phyloP scores from a whole-genome alignment of 2,888 invertebrate genomes.

The Dinocampus coccinellae region DNA sequence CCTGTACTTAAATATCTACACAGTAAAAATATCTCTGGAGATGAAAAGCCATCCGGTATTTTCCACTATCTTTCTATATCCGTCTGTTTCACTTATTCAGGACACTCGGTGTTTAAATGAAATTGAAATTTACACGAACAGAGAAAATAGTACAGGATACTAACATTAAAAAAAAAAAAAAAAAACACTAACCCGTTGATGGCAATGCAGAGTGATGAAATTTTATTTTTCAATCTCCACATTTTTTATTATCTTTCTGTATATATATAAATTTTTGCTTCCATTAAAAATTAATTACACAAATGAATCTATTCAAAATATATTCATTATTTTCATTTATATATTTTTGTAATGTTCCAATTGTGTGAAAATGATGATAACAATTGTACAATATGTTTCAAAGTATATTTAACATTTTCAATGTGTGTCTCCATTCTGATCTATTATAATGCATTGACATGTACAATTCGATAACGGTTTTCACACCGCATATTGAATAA shows the following conservation, averaged over 20 bases:
- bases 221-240: background rate
- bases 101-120: background rate
- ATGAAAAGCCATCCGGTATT: conserved; percentile 1
- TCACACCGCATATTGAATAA: background rate
- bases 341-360: background rate
- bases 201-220: background rate
- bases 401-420: background rate
- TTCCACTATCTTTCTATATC: background rate
- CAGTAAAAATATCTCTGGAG: background rate
- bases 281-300: background rate
- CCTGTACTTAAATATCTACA: background rate
- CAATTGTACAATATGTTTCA: background rate
- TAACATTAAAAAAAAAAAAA: no score
- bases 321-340: background rate
- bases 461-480: background rate
- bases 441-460: background rate
- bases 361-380: background rate
- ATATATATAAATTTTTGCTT: background rate
- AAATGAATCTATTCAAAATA: background rate
- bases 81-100: background rate
- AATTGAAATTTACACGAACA: conserved; percentile 5
- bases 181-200: background rate
- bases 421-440: background rate
- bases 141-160: background rate
- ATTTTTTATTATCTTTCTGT: background rate